These are phyloP conservation scores for Malurus leucopterus DNA, from an alignment of 2,797 vertebrate genomes.

Conservation along the genomic window DNA sequence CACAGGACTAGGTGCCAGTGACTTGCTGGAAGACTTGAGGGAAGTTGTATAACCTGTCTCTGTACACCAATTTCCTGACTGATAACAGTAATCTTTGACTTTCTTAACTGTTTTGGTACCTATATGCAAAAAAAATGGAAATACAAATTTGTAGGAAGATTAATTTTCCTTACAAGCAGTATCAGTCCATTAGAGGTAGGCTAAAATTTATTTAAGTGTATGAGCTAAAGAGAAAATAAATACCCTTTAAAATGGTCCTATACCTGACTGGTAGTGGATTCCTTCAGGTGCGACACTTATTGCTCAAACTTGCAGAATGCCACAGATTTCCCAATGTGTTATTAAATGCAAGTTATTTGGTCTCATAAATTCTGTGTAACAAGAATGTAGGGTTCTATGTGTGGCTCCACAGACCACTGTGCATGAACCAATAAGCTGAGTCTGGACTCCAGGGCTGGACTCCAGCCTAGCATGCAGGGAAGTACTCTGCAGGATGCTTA, in stretches of 20 bases:
- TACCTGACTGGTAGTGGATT: background rate
- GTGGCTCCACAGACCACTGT: background rate
- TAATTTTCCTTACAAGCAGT: background rate
- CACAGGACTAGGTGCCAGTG: background rate
- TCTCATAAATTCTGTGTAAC: background rate
- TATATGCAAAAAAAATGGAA: background rate
- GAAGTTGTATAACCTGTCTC: background rate
- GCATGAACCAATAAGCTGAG: background rate
- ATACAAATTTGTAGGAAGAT: background rate
- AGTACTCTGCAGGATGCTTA: background rate
- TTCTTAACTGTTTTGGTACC: background rate
- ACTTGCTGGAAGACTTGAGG: background rate
- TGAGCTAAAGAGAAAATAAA: background rate
- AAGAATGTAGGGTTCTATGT: background rate
- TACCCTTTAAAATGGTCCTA: background rate
- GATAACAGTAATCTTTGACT: background rate
- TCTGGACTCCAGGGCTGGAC: background rate
- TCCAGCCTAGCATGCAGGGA: rapidly evolving
- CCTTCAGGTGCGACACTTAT: background rate
- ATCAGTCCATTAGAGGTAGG: background rate
- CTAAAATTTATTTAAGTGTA: background rate
- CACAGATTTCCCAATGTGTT: background rate
- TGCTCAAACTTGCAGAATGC: background rate
- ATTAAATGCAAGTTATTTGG: background rate
- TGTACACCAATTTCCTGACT: background rate